Base-by-base conservation (phyloP, 2,888 invertebrate species). In the Patella caerulea region DNA sequence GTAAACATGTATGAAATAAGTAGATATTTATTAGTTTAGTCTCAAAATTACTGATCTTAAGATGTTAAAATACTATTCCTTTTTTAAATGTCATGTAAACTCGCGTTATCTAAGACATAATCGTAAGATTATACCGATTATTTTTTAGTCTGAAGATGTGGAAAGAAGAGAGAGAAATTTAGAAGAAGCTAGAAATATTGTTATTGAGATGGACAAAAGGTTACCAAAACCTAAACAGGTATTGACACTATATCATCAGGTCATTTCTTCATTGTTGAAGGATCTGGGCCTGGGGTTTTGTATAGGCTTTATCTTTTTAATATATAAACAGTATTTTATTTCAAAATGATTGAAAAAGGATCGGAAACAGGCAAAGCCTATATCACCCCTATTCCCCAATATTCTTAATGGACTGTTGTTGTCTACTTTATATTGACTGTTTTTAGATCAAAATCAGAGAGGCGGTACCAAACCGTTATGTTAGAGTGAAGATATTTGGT, bases 151-250 rank as follows among this genome's bases (percentile, higher is more conserved):
- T 74, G 96, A 95, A 76, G 96, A 96, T 91, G 95, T 95, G 2
- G 96, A 95, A 78, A 96, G 96, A 87, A 94, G 97, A 83, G 93
- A 94, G 76, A 96, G 96, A 90, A 97, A 98, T 91, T 90, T 98
- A 70, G 98, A 98, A 75, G 98, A 98, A 81, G 98, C 98, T 0
- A 97, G 96, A 90, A 95, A 96, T 89, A 93, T 98, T 77, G 92
- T 94, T 3, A 95, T 99, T 73, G 91, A 93, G 74, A 95, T 97
- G 91, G 96, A 99, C 92, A 90, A 94, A 69, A 94, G 94, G 73
- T 93, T 97, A 82, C 95, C 97, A 0, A 92, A 93, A 76, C 96
- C 98, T 0, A 93, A 93, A 77, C 76, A 81, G 87, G 91, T 91
- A 73, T 72, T 75, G 19, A 45, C 45, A 4, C 45, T 45, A 45